Evolutionary conservation across 2,113 vertebrate genomes (phyloP), one percentile per base, ranked within the genome.

Genomic region (Equus quagga): DNA sequence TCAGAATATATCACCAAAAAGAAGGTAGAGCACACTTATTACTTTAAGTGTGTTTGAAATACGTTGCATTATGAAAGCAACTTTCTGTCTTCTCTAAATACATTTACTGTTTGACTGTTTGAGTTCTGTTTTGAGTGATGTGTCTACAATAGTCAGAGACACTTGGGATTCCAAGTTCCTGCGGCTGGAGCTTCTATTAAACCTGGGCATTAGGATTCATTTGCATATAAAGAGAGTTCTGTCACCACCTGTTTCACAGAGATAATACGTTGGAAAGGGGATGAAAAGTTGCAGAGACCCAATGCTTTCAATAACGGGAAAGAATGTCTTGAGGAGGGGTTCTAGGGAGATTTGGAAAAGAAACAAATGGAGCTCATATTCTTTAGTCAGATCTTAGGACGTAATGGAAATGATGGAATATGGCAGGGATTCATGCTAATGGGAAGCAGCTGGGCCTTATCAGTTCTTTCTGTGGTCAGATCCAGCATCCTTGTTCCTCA

Each of bases 371-470:
- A 97, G 92, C 96, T 98, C 97, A 19, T 98, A 96, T 97, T 98
- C 98, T 98, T 98, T 95, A 97, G 97, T 97, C 97, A 83, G 98
- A 97, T 99, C 98, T 98, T 98, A 97, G 94, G 97, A 96, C 96
- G 97, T 98, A 97, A 98, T 98, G 98, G 97, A 93, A 97, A 98
- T 97, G 97, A 96, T 97, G 97, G 97, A 97, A 96, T 96, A 97
- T 97, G 97, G 98, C 98, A 98, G 96, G 91, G 98, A 96, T 97
- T 98, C 97, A 72, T 98, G 97, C 98, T 98, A 97, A 98, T 98
- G 92, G 98, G 98, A 95, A 98, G 98, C 98, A 98, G 98, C 98
- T 98, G 98, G 98, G 93, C 78, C 98, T 98, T 98, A 98, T 98
- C 98, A 96, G 98, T 96, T 98, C 98, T 98, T 98, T 98, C 97